Conservation (phyloP, 2,888 invertebrate species). For the Calameuta filiformis region DNA sequence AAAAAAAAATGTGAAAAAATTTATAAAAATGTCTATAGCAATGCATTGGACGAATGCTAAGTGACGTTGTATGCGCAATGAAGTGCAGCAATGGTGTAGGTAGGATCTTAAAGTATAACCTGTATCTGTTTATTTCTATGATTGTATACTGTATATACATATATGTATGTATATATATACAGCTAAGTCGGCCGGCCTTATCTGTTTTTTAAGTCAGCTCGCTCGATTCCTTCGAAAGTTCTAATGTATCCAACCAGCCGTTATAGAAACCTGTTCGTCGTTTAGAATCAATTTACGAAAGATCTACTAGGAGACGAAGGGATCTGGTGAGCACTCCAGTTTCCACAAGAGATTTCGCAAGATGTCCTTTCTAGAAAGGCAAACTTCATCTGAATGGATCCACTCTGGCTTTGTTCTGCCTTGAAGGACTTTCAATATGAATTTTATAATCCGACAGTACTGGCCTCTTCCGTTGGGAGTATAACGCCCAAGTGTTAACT, state of each 20-base stretch:
- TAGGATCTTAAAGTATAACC: neutral
- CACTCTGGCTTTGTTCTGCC: neutral
- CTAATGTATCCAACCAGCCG: constrained; percentile 23
- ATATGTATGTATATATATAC: neutral
- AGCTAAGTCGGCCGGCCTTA: neutral
- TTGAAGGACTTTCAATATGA: neutral
- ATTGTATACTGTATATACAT: too few relatives aligned
- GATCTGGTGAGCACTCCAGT: neutral
- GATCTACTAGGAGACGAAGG: neutral
- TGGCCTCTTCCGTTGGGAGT: neutral
- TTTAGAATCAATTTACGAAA: constrained; percentile 21
- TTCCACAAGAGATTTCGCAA: neutral
- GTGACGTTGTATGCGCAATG: neutral
- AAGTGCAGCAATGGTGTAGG: neutral
- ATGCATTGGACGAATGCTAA: neutral
- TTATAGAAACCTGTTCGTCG: constrained; percentile 20
- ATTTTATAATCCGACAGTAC: neutral
- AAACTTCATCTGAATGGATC: neutral
- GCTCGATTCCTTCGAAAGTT: neutral
- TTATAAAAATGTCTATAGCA: neutral
- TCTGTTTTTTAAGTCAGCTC: neutral
- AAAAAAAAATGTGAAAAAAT: constrained; percentile 10
- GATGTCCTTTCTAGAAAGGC: neutral
- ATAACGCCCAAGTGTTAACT: neutral
- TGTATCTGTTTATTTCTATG: neutral